Evolutionary conservation across 2,113 vertebrate species (phyloP), one percentile per base, ranked within the genome.

Genomic region (Conger conger): DNA sequence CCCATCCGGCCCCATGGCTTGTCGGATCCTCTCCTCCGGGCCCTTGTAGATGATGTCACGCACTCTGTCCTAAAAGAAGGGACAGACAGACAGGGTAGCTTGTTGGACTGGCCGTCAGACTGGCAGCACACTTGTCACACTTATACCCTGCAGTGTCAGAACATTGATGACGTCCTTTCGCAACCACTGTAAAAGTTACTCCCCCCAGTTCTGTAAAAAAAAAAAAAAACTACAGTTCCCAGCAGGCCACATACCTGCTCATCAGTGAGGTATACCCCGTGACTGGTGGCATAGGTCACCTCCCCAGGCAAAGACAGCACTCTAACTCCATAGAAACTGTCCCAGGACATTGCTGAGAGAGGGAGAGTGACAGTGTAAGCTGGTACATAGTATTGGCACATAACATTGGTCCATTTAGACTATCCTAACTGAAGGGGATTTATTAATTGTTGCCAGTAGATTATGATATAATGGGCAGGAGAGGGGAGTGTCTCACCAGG

Each of bases 21-120:
- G 92, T 30, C 84, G 92, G 82, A 99, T 95, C 93, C 92, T 93
- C 35, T 95, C 93, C 63, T 92, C 90, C 0, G 95, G 92, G 80
- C 97, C 96, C 85, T 85, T 96, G 90, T 99, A 98, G 89, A 98
- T 87, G 88, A 99, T 97, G 92, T 99, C 92, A 0, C 4, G 76
- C 82, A 99, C 95, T 3, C 91, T 60, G 27, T 93, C 96, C 98
- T 99, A 20, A 0, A 2, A 82, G 30, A 0, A 1, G 77, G 35
- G 7, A 88, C 85, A 83, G 54, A 33, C 81, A 13, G 4, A 68
- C 30, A 27, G 23, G 20, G 33, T 11, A 80, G 15, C 78, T 37
- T 1, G 35, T 76, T 16, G 16, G 16, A 18, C 30, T 18, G 17
- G 17, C 23, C 11, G 0, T 33, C 9, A 73, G 7, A 9, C n/a